These are phyloP conservation scores for Heliconius hewitsoni DNA, from an alignment of 1,140 invertebrate genomes.

Conservation along the genomic window DNA sequence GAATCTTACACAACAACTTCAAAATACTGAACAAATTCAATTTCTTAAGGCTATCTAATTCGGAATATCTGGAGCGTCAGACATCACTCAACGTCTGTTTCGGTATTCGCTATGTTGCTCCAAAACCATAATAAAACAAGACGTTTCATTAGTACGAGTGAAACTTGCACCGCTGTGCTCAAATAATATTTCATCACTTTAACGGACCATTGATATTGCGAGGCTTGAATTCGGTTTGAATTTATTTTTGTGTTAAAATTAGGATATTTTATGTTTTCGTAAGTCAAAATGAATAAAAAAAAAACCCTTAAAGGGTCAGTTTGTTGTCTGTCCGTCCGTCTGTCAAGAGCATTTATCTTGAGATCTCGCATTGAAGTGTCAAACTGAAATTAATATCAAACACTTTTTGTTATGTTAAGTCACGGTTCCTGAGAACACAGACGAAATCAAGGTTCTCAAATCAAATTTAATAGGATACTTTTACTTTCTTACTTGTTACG, in stretches of 20 bases:
- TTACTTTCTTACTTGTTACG: no score
- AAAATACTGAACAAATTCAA: slow-evolving; percentile 8
- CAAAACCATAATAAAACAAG: slow-evolving; percentile 32
- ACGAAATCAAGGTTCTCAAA: no score
- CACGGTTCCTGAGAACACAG: no score
- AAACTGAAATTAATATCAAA: no score
- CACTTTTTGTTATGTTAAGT: no score
- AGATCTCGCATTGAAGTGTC: no score
- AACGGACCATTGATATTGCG: slow-evolving; percentile 13
- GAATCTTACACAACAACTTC: background rate
- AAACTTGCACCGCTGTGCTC: slow-evolving; percentile 14
- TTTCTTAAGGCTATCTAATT: slow-evolving; percentile 15
- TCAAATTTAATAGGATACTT: no score
- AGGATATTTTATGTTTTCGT: no score
- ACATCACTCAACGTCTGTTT: slow-evolving; percentile 48
- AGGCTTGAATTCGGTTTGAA: background rate
- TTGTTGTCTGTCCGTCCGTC: no score
- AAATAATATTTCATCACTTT: slow-evolving; percentile 27
- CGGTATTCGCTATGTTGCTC: slow-evolving; percentile 34
- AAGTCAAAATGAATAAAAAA: no score
- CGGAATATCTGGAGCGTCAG: slow-evolving; percentile 1
- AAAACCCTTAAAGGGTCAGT: no score
- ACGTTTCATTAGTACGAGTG: slow-evolving; percentile 36
- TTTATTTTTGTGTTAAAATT: background rate
- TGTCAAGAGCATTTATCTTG: no score